Percentiles rank a stretch among this genome's conserved stretches.
Evolutionary conservation across 2,113 vertebrate species (phyloP).

Genomic region (Chaenogobius annularis): DNA sequence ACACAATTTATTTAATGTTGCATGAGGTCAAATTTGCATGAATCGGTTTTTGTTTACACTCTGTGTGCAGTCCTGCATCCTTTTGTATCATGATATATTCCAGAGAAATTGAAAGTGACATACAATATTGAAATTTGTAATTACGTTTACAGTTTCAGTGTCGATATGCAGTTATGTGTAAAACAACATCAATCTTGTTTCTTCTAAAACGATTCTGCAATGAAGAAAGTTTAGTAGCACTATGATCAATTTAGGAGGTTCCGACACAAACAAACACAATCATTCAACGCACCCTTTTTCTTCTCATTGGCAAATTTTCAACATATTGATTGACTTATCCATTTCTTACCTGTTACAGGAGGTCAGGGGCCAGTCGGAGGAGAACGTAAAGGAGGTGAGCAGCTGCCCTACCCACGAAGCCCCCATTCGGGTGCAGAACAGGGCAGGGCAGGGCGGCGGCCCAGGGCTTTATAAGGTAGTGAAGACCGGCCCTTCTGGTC

Average conservation of each 20-base stretch:
- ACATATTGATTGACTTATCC: constrained; percentile 48
- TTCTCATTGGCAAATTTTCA: constrained; percentile 9
- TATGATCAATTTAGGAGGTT: background rate
- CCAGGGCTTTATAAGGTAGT: constrained; percentile 99
- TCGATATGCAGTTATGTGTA: background rate
- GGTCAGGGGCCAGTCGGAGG: constrained; percentile 90
- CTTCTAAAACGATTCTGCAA: background rate
- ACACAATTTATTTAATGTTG: constrained; percentile 41
- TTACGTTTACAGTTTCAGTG: background rate
- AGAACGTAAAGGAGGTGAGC: constrained; percentile 93
- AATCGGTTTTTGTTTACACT: constrained; percentile 43
- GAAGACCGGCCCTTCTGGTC: constrained; percentile 99
- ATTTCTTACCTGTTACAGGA: constrained; percentile 87
- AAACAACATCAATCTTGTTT: background rate
- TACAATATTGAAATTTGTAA: background rate
- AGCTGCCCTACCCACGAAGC: constrained; percentile 91
- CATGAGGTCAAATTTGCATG: constrained; percentile 68
- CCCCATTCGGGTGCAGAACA: constrained; percentile 86
- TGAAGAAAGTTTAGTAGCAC: background rate
- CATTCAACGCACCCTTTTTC: background rate
- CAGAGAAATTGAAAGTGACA: background rate
- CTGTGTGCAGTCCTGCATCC: constrained; percentile 26
- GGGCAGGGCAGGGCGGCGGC: constrained; percentile 91
- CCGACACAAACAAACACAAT: background rate
- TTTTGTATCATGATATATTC: background rate